Evolutionary conservation across 2,113 vertebrate species (phyloP).

Genomic region (Anoplopoma fimbria): DNA sequence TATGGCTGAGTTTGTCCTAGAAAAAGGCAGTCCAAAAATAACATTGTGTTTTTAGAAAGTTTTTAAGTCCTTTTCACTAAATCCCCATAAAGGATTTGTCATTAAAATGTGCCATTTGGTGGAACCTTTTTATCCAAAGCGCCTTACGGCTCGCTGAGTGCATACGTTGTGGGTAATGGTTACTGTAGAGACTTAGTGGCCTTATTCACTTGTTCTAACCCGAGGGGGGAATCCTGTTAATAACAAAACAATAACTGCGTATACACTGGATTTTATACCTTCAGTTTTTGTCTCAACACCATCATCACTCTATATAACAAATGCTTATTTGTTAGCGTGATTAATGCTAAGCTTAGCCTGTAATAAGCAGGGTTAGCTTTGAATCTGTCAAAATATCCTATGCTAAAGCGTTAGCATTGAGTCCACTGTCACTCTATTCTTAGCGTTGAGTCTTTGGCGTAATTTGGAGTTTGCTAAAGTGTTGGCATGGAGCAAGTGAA

Average conservation of each 20-base stretch:
- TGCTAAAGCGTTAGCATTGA: too few relatives aligned
- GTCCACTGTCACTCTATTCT: too few relatives aligned
- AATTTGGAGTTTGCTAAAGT: too few relatives aligned
- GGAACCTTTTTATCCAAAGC: constrained; percentile 50
- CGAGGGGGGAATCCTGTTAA: not conserved
- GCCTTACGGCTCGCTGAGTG: constrained; percentile 5
- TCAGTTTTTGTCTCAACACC: too few relatives aligned
- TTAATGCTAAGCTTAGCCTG: too few relatives aligned
- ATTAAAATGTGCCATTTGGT: constrained; percentile 45
- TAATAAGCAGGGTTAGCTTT: too few relatives aligned
- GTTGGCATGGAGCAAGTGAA: too few relatives aligned
- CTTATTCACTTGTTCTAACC: not conserved
- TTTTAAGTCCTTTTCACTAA: constrained; percentile 33
- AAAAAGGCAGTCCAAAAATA: constrained; percentile 33
- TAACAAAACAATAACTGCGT: not conserved
- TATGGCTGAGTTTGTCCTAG: constrained; percentile 43
- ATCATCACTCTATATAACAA: not conserved
- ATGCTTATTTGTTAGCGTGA: too few relatives aligned
- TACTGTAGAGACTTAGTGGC: not conserved
- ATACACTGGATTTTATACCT: too few relatives aligned
- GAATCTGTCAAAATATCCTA: too few relatives aligned
- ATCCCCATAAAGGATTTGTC: constrained; percentile 46
- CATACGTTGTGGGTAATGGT: not conserved
- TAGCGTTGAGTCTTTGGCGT: too few relatives aligned
- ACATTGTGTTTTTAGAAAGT: constrained; percentile 24